Evolutionary conservation across 2,888 invertebrate species (phyloP).

Genomic region (Dimorphilus gyrociliatus): DNA sequence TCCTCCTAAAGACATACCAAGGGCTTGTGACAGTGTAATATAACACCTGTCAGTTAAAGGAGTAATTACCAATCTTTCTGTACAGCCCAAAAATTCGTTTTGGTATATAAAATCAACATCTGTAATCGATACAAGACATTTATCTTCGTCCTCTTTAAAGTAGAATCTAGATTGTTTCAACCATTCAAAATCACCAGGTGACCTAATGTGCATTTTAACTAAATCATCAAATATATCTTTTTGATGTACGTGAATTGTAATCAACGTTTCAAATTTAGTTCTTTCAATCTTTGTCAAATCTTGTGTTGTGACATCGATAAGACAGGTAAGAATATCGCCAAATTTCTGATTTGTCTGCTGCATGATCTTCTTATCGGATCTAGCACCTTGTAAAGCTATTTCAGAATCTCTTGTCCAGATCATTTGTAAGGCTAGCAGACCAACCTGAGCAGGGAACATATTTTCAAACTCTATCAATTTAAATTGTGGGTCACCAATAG

Average conservation of each 20-base stretch:
- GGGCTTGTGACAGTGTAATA: slow-evolving; percentile 83
- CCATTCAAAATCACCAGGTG: slow-evolving; percentile 89
- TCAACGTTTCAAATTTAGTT: slow-evolving; percentile 84
- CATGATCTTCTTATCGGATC: slow-evolving; percentile 86
- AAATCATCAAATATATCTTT: slow-evolving; percentile 89
- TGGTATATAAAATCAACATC: slow-evolving; percentile 87
- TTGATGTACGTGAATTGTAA: slow-evolving; percentile 93
- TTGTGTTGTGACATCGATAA: slow-evolving; percentile 84
- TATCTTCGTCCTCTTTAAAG: slow-evolving; percentile 84
- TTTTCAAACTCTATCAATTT: slow-evolving; percentile 69
- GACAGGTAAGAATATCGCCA: slow-evolving; percentile 70
- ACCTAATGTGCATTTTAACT: slow-evolving; percentile 65
- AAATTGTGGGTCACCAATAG: slow-evolving; percentile 71
- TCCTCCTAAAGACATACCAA: slow-evolving; percentile 88
- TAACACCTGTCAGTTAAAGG: slow-evolving; percentile 92
- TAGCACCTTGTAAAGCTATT: slow-evolving; percentile 68
- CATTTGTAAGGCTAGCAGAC: slow-evolving; percentile 81
- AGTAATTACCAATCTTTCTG: slow-evolving; percentile 84
- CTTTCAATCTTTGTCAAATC: slow-evolving; percentile 78
- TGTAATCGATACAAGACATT: slow-evolving; percentile 77
- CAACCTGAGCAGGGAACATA: slow-evolving; percentile 82
- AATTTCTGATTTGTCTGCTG: slow-evolving; percentile 83
- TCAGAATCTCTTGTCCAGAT: slow-evolving; percentile 92
- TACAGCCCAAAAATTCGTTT: slow-evolving; percentile 90
- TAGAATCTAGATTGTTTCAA: slow-evolving; percentile 88